A percentile compares a stretch with the other conserved stretches of the same genome.
Conservation (phyloP, 2,888 invertebrate species). For the Drosophila longiperda region DNA sequence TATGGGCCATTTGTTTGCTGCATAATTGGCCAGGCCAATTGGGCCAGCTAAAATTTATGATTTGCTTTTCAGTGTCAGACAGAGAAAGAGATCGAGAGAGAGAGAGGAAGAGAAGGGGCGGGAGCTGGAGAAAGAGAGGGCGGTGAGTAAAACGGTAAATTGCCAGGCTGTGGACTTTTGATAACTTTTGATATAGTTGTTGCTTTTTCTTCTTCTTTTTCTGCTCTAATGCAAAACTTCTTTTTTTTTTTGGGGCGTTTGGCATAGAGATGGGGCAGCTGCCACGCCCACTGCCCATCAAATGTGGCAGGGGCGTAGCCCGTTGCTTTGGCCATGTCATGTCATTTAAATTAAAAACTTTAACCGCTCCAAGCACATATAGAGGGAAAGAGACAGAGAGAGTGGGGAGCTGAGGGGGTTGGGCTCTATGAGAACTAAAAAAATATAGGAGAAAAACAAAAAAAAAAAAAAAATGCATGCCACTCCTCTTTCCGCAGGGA, state of each 20-base stretch:
- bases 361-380: slow-evolving; percentile 51
- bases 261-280: slow-evolving; percentile 61
- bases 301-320: slow-evolving; percentile 63
- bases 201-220: slow-evolving; percentile 19
- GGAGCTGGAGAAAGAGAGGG: not conserved
- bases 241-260: slow-evolving; percentile 36
- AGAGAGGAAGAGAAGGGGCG: not conserved
- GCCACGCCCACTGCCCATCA: slow-evolving; percentile 72
- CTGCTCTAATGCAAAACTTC: slow-evolving; percentile 64
- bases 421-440: slow-evolving; percentile 10
- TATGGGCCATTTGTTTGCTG: slow-evolving; percentile 80
- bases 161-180: slow-evolving; percentile 33
- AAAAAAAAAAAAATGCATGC: slow-evolving; percentile 39
- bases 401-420: not conserved
- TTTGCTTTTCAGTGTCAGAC: slow-evolving; percentile 41
- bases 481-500: slow-evolving; percentile 48
- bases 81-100: not conserved
- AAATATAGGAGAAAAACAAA: not conserved
- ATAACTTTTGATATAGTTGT: slow-evolving; percentile 46
- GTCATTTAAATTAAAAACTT: slow-evolving; percentile 80
- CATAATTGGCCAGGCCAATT: slow-evolving; percentile 75
- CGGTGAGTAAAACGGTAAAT: slow-evolving; percentile 55
- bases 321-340: slow-evolving; percentile 50
- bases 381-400: slow-evolving; percentile 25
- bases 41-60: slow-evolving; percentile 73